Evolutionary conservation across 2,888 invertebrate genomes (phyloP).

Genomic region (Eugnorisma glareosa): DNA sequence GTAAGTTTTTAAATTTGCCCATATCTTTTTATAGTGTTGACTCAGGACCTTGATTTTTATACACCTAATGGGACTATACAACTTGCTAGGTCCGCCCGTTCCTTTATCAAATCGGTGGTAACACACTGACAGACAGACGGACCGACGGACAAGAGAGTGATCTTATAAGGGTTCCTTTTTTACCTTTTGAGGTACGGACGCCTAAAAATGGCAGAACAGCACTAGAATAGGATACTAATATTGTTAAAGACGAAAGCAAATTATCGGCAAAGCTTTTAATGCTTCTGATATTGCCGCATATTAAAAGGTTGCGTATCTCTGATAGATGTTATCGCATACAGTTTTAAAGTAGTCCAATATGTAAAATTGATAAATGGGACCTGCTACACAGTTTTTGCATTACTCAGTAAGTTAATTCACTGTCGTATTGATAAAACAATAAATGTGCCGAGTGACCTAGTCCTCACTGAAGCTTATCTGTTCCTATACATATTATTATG

Average conservation of each 20-base stretch:
- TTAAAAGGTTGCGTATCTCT: constrained; percentile 32
- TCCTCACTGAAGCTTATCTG: not conserved
- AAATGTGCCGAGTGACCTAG: not conserved
- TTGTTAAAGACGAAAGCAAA: not conserved
- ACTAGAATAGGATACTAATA: not conserved
- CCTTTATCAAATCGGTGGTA: too few species aligned
- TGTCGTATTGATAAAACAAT: not conserved
- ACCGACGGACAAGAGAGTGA: too few species aligned
- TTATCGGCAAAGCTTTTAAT: not conserved
- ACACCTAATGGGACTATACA: too few species aligned
- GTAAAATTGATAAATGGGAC: constrained; percentile 18
- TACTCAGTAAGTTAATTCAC: not conserved
- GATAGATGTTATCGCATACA: not conserved
- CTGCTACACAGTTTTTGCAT: constrained; percentile 20
- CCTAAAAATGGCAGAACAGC: not conserved
- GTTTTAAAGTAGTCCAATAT: not conserved
- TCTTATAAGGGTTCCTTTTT: too few species aligned
- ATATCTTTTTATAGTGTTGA: too few species aligned
- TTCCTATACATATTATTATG: not conserved
- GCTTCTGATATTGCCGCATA: constrained; percentile 20
- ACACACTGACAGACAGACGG: too few species aligned
- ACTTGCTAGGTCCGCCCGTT: too few species aligned
- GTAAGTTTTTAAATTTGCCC: too few species aligned
- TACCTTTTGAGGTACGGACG: too few species aligned
- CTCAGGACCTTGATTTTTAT: too few species aligned